Conservation (phyloP, 2,888 invertebrate genomes). For the Drosophila colorata region DNA sequence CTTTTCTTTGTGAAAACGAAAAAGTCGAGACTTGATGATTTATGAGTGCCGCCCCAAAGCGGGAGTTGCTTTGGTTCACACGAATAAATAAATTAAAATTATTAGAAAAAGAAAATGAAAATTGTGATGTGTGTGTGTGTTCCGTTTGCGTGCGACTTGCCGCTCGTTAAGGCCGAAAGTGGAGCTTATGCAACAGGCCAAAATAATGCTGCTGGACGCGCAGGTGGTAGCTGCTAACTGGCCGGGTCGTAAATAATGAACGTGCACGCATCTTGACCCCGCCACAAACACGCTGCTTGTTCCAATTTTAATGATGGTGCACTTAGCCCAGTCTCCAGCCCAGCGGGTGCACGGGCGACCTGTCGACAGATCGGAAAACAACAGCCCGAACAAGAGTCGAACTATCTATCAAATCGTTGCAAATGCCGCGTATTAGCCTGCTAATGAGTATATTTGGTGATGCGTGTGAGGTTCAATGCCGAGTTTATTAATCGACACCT, state of each 20-base stretch:
- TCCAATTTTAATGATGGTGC: conserved; percentile 39
- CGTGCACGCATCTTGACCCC: conserved; percentile 43
- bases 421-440: conserved; percentile 35
- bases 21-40: conserved; percentile 42
- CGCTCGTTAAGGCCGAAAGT: conserved; percentile 24
- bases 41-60: conserved; percentile 46
- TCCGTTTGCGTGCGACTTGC: conserved; percentile 52
- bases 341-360: conserved; percentile 12
- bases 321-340: conserved; percentile 4
- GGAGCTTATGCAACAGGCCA: conserved; percentile 57
- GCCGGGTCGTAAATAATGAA: conserved; percentile 34
- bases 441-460: conserved; percentile 31
- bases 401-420: conserved; percentile 17
- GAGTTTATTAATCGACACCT: conserved; percentile 51
- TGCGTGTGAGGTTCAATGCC: conserved; percentile 70
- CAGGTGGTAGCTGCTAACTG: conserved; percentile 25
- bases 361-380: conserved; percentile 14
- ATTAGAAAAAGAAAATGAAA: conserved; percentile 53
- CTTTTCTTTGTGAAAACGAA: conserved; percentile 17
- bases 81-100: conserved; percentile 69
- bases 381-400: conserved; percentile 1
- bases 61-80: conserved; percentile 58
- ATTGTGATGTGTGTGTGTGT: conserved; percentile 8
- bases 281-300: conserved; percentile 18
- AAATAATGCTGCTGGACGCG: conserved; percentile 1